A percentile compares a stretch with the other conserved stretches of the same genome.
These are phyloP conservation scores for Bombus confusus DNA, from an alignment of 1,140 invertebrate species.

Conservation along the genomic window DNA sequence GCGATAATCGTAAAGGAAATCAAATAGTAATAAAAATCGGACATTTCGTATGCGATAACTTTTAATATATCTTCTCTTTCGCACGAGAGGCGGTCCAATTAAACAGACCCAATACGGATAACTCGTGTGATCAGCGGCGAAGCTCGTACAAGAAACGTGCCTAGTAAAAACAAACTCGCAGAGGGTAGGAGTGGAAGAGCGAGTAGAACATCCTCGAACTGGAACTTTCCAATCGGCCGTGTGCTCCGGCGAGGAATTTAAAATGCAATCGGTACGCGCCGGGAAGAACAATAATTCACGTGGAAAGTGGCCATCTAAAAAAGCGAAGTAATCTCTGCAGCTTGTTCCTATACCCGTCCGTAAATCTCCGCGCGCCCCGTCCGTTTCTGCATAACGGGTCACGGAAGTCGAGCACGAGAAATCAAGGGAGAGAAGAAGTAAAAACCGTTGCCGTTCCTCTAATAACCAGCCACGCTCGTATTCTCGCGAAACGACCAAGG, in stretches of 20 bases:
- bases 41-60: too few species aligned
- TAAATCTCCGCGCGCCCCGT: slow-evolving; percentile 57
- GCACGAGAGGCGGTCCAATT: too few species aligned
- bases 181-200: too few species aligned
- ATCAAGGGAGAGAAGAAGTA: slow-evolving; percentile 59
- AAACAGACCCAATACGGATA: too few species aligned
- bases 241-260: slow-evolving; percentile 12
- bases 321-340: slow-evolving; percentile 59
- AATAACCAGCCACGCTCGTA: slow-evolving; percentile 60
- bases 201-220: not conserved
- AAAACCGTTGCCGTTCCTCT: slow-evolving; percentile 54
- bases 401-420: slow-evolving; percentile 55
- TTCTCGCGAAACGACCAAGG: slow-evolving; percentile 32
- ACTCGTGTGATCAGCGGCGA: too few species aligned
- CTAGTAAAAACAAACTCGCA: too few species aligned
- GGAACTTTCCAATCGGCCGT: slow-evolving; percentile 25
- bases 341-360: slow-evolving; percentile 56
- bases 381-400: slow-evolving; percentile 61
- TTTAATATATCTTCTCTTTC: too few species aligned
- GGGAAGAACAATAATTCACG: slow-evolving; percentile 62
- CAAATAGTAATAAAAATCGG: too few species aligned
- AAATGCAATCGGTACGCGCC: slow-evolving; percentile 37
- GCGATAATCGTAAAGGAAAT: too few species aligned
- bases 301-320: slow-evolving; percentile 60
- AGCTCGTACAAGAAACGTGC: too few species aligned